Base-by-base conservation (phyloP, 2,888 invertebrate species). In the Sphaeridia pumilis region DNA sequence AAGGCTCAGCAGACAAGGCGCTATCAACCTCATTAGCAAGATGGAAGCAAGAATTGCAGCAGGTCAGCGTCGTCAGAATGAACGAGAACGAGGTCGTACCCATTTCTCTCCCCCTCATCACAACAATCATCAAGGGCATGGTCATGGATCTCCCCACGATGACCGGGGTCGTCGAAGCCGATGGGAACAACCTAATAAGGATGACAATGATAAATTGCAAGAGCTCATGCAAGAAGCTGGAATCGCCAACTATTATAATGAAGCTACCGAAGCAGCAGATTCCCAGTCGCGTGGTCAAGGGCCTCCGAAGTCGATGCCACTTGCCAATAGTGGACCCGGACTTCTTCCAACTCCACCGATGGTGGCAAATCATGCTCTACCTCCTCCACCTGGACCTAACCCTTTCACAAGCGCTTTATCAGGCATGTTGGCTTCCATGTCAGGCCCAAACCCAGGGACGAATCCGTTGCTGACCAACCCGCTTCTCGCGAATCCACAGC, bases 1-100 rank as follows among this genome's bases (percentile, higher is more conserved):
- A 41, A 75, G 89, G 54, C 74, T 88, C 58, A 84, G 82, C 64
- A 76, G 87, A 55, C 86, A 87, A 66, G 81, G 82, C 58, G 86
- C 87, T 0, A 69, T 78, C n/a, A 65, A 64, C 28, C 58, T 66
- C 46, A 64, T 64, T 14, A 64, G 58, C 28, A 59, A 34, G 50
- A 63, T 55, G 64, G 60, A 28, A 55, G 56, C 17, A 46, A 53
- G 24, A 31, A 36, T 53, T 5, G 42, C 34, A n/a, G 42, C 45
- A 24, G 26, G 38, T 5, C 7, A 38, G 7, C 10, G 20, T 7
- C 38, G 38, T 7, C 38, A 17, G 5, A 5, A 7, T 7, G n/a
- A n/a, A n/a, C n/a, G n/a, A n/a, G n/a, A n/a, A n/a, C n/a, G n/a
- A n/a, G n/a, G n/a, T n/a, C n/a, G n/a, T n/a, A n/a, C n/a, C n/a